Evolutionary conservation across 2,797 vertebrate genomes (phyloP).

Genomic region (Sciaenops ocellatus): DNA sequence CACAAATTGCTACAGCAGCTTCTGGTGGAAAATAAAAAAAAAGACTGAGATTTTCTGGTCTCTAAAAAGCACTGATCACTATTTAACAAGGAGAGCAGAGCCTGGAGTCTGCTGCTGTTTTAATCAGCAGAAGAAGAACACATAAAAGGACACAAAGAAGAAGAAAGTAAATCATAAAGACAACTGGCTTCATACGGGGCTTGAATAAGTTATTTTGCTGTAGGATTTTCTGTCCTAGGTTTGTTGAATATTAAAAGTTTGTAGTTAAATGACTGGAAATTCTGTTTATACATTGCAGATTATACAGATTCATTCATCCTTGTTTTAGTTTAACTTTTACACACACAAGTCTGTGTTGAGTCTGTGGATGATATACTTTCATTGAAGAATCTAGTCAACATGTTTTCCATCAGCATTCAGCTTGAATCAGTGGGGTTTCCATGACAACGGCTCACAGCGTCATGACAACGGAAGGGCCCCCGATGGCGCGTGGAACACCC

Average conservation of each 20-base stretch:
- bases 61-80: constrained; percentile 33
- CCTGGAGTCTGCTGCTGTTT: constrained; percentile 10
- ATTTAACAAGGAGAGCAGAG: constrained; percentile 13
- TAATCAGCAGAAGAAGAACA: constrained; percentile 4
- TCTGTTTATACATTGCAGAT: background rate
- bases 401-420: constrained; percentile 86
- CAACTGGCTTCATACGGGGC: background rate
- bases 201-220: background rate
- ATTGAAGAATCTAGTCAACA: constrained; percentile 52
- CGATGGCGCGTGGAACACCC: constrained; percentile 83
- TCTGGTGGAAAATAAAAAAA: constrained; percentile 17
- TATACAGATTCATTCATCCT: too few species aligned
- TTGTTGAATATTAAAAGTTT: constrained; percentile 3
- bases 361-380: constrained; percentile 25
- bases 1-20: constrained; percentile 43
- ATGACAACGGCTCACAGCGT: constrained; percentile 84
- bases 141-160: background rate
- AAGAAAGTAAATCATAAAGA: background rate
- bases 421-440: constrained; percentile 84
- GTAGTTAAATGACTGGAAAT: background rate
- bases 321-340: background rate
- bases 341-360: background rate
- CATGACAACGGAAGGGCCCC: constrained; percentile 88
- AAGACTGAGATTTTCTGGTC: constrained; percentile 20
- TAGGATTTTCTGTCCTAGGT: background rate